phyloP scores from a whole-genome alignment of 2,888 invertebrate genomes.

The Cenopis cana region DNA sequence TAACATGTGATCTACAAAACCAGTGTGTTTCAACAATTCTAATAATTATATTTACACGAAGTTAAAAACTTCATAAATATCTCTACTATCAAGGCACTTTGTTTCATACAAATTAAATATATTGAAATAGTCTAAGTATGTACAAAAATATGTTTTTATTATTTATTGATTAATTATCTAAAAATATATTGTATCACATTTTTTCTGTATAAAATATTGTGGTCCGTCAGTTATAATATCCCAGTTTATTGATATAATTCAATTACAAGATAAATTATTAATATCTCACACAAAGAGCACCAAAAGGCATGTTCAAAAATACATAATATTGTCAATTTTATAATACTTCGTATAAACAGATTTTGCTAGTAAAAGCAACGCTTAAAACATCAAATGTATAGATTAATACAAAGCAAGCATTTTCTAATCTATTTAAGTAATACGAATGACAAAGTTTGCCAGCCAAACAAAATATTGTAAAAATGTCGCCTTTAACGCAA shows the following conservation, averaged over 20 bases:
- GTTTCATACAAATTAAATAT: constrained; percentile 50
- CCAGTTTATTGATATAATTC: constrained; percentile 51
- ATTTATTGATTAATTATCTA: constrained; percentile 70
- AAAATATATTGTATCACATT: constrained; percentile 80
- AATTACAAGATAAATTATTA: constrained; percentile 46
- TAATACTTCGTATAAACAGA: constrained; percentile 40
- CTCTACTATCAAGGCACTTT: constrained; percentile 63
- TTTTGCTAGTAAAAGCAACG: constrained; percentile 28
- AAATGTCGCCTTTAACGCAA: constrained; percentile 13
- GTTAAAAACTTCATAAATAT: constrained; percentile 52
- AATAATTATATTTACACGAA: constrained; percentile 54
- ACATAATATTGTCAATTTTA: constrained; percentile 38
- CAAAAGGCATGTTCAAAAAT: constrained; percentile 46
- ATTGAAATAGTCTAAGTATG: constrained; percentile 51
- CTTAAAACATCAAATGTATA: constrained; percentile 27
- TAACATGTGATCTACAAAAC: constrained; percentile 65
- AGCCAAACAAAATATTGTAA: constrained; percentile 21
- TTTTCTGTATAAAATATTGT: constrained; percentile 65
- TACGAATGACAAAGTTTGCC: constrained; percentile 20
- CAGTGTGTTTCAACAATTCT: constrained; percentile 65
- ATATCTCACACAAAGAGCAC: constrained; percentile 63
- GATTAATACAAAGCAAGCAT: constrained; percentile 40
- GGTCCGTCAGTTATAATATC: constrained; percentile 64
- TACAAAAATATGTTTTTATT: constrained; percentile 60
- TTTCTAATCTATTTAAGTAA: constrained; percentile 41